Conservation (phyloP, 1,140 invertebrate species). For the Drosophila orosa region DNA sequence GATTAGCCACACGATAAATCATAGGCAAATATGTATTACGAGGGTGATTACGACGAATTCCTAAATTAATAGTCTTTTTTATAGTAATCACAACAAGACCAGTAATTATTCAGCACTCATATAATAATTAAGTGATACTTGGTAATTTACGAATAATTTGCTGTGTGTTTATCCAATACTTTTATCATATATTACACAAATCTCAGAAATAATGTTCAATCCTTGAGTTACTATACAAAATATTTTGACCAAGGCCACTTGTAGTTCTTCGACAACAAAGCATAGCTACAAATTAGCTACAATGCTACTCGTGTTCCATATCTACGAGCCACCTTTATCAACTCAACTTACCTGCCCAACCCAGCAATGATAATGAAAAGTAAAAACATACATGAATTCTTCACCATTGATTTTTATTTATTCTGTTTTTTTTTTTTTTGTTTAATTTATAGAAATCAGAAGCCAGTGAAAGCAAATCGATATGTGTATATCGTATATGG, state of each 20-base stretch:
- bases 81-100: not conserved
- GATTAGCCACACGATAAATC: conserved; percentile 32
- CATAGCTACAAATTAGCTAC: conserved; percentile 9
- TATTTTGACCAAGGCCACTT: conserved; percentile 7
- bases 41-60: conserved; percentile 1
- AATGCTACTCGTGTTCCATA: conserved; percentile 30
- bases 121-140: not conserved
- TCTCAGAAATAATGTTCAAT: not conserved
- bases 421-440: not conserved
- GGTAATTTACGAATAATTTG: not conserved
- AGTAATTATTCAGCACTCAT: not conserved
- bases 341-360: not conserved
- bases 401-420: not conserved
- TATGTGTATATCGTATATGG: conserved; percentile 2
- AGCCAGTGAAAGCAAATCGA: conserved; percentile 13
- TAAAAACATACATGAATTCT: conserved; percentile 11
- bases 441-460: conserved; percentile 16
- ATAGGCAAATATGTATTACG: conserved; percentile 2
- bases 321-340: conserved; percentile 27
- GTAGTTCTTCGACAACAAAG: conserved; percentile 1
- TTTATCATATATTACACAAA: not conserved
- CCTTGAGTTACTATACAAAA: conserved; percentile 3
- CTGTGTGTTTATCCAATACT: not conserved
- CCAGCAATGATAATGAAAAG: conserved; percentile 28
- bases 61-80: conserved; percentile 1